Evolutionary conservation across 2,888 invertebrate species (phyloP).

Genomic region (Eilema griseolum): DNA sequence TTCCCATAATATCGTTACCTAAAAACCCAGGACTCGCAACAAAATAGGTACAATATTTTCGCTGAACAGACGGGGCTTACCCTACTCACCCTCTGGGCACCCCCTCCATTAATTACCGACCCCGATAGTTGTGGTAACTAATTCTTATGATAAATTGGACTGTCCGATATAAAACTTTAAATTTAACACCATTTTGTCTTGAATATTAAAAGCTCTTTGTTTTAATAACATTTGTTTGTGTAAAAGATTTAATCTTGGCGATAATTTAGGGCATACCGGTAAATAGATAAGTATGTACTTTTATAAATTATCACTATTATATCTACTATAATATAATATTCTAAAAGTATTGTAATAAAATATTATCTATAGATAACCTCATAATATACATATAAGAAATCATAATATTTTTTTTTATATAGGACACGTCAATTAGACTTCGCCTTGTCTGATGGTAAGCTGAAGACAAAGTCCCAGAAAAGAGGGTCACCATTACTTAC

Average conservation of each 20-base stretch:
- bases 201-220: neutral
- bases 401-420: too few species aligned
- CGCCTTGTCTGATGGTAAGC: too few species aligned
- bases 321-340: too few species aligned
- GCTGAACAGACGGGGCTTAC: slow-evolving; percentile 37
- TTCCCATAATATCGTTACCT: neutral
- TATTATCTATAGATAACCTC: too few species aligned
- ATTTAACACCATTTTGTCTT: slow-evolving; percentile 4
- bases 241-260: neutral
- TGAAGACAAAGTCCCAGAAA: too few species aligned
- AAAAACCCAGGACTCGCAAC: slow-evolving; percentile 19
- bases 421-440: too few species aligned
- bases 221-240: neutral
- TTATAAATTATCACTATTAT: too few species aligned
- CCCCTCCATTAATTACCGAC: slow-evolving; percentile 57
- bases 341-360: too few species aligned
- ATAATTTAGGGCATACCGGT: neutral
- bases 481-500: too few species aligned
- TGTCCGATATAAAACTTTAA: slow-evolving; percentile 31
- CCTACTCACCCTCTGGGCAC: slow-evolving; percentile 37
- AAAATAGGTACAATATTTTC: slow-evolving; percentile 48
- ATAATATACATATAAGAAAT: too few species aligned
- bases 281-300: neutral
- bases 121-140: slow-evolving; percentile 61
- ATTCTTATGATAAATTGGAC: slow-evolving; percentile 59